Conservation (phyloP, 1,140 invertebrate genomes). For the Hyposmocoma kahamanoa region DNA sequence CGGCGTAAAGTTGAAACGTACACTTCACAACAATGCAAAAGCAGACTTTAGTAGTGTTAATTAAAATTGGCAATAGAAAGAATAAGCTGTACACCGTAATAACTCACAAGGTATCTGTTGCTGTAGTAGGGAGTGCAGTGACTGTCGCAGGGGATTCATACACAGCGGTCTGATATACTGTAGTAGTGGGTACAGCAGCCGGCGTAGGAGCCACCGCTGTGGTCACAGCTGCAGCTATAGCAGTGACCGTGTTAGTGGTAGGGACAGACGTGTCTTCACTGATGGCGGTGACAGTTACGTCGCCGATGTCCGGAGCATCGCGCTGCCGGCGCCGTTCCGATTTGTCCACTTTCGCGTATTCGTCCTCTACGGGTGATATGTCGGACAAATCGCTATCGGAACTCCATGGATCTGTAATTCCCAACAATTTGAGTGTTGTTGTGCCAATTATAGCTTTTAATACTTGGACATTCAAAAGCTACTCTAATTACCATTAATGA, state of each 20-base stretch:
- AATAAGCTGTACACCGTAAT: neutral
- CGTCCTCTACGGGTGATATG: constrained; percentile 59
- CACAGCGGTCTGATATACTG: too few species aligned
- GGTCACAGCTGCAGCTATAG: neutral
- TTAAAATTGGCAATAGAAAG: too few species aligned
- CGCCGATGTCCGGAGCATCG: constrained; percentile 56
- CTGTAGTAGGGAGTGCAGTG: too few species aligned
- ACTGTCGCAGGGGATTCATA: too few species aligned
- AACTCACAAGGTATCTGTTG: neutral
- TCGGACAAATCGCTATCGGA: constrained; percentile 65
- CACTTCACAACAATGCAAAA: too few species aligned
- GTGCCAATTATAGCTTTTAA: too few species aligned
- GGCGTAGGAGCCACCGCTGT: neutral
- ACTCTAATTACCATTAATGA: constrained; percentile 56
- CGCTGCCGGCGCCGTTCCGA: constrained; percentile 34
- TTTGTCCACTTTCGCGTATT: constrained; percentile 64
- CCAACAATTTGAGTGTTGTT: too few species aligned
- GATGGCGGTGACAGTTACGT: constrained; percentile 46
- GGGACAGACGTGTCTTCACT: constrained; percentile 15
- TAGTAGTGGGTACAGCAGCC: too few species aligned
- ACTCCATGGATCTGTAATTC: constrained; percentile 63
- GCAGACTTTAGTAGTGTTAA: too few species aligned
- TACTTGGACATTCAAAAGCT: too few species aligned
- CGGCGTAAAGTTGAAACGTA: too few species aligned
- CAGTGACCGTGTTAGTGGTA: neutral